Base-by-base conservation (phyloP, 1,140 invertebrate genomes). In the Hyles euphorbiae region DNA sequence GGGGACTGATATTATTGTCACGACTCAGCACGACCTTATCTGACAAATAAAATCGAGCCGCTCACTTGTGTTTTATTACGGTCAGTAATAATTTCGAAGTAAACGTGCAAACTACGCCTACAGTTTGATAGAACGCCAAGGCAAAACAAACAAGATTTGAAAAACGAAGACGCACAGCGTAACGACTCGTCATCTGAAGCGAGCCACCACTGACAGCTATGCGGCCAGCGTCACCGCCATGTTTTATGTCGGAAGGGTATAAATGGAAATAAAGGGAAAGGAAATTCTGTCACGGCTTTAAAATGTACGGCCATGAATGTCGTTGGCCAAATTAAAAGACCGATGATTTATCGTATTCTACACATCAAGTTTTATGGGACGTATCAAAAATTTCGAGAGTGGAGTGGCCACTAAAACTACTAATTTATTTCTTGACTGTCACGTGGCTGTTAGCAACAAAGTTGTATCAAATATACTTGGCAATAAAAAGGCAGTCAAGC, bases 301-400 rank as follows among this genome's bases (percentile, higher is more conserved):
- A 74, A 65, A 75, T 58, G 69, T 70, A 71, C 53, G 58, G 57
- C 62, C 53, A 63, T 62, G 67, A 72, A 70, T 65, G 72, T 66
- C 70, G 72, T 69, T 67, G 61, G 54, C 67, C 59, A 78, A 77
- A 79, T 79, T 79, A 78, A 81, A 78, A 73, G 56, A 58, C 63
- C 65, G 61, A 75, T 76, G 78, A 79, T 78, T 79, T 78, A 81
- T 78, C 11, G 36, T 40, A 40, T 40, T 40, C 36, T 40, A 40
- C 36, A 40, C 36, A 5, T 40, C 36, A 34, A 22, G 50, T 12
- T 52, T 52, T 52, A 52, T 52, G 8, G 50, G 34, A 33, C 50
- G 33, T 52, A 52, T 52, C 50, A n/a, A 34, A 34, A 52, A 5
- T 40, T 40, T 40, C 5, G 36, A 40, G 36, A 40, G 5, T 8